These are phyloP conservation scores for Carposina sasakii DNA, from an alignment of 1,140 invertebrate genomes.

Conservation along the genomic window DNA sequence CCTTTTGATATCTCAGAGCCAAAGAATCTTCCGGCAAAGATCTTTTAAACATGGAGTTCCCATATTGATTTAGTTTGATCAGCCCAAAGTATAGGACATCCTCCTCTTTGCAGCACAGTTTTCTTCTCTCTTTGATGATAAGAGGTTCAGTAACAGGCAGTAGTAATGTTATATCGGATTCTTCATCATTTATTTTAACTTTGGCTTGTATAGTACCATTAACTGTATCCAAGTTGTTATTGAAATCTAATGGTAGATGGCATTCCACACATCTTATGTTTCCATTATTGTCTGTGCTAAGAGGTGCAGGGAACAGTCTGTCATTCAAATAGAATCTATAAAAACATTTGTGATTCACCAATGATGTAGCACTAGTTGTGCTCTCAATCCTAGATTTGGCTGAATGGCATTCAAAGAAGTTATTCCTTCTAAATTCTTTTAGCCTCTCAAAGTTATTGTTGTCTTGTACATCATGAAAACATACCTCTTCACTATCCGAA, in stretches of 20 bases:
- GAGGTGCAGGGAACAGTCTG: slow-evolving; percentile 50
- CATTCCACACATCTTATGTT: slow-evolving; percentile 54
- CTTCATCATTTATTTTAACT: slow-evolving; percentile 41
- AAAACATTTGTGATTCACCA: slow-evolving; percentile 48
- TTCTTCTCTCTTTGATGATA: slow-evolving; percentile 50
- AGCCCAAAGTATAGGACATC: slow-evolving; percentile 53
- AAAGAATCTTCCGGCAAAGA: slow-evolving; percentile 45
- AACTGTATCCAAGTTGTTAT: slow-evolving; percentile 16
- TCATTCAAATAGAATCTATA: slow-evolving; percentile 65
- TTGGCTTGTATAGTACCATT: slow-evolving; percentile 61
- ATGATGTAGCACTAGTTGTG: slow-evolving; percentile 30
- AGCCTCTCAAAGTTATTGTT: slow-evolving; percentile 35
- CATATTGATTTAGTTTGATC: slow-evolving; percentile 42
- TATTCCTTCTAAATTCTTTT: slow-evolving; percentile 52
- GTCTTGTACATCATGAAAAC: slow-evolving; percentile 22
- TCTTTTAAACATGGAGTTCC: slow-evolving; percentile 46
- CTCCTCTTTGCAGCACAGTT: slow-evolving; percentile 20
- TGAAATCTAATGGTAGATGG: slow-evolving; percentile 40
- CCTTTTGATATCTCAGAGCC: slow-evolving; percentile 58
- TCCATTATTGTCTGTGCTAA: slow-evolving; percentile 43
- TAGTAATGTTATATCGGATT: slow-evolving; percentile 44
- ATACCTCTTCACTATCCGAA: neutral
- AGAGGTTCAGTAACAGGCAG: slow-evolving; percentile 50
- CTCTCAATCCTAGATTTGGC: slow-evolving; percentile 40
- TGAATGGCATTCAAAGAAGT: slow-evolving; percentile 66